These are phyloP conservation scores for Sinohyriopsis cumingii DNA, from an alignment of 2,888 invertebrate species.

Conservation along the genomic window DNA sequence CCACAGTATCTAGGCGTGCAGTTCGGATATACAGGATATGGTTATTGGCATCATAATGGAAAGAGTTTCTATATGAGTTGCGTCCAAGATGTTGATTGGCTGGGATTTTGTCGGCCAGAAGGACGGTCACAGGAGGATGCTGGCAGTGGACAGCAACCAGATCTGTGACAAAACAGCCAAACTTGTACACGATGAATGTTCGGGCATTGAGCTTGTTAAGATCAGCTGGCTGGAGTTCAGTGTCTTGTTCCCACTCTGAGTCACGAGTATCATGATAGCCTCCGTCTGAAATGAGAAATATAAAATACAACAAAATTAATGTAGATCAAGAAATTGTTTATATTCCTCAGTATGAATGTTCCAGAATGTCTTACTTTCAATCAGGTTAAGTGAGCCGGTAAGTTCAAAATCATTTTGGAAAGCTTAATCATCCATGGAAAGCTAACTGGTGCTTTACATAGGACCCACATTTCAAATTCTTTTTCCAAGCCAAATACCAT, in stretches of 20 bases:
- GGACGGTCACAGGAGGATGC: conserved; percentile 63
- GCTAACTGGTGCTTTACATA: no score
- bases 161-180: conserved; percentile 66
- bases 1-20: conserved; percentile 65
- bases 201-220: conserved; percentile 65
- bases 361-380: no score
- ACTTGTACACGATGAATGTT: conserved; percentile 69
- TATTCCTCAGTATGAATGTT: no score
- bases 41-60: conserved; percentile 68
- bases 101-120: conserved; percentile 68
- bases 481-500: no score
- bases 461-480: no score
- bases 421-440: no score
- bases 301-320: no score
- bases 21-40: conserved; percentile 64
- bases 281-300: conserved; percentile 42
- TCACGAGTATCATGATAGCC: conserved; percentile 63
- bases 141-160: conserved; percentile 62
- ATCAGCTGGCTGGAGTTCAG: conserved; percentile 63
- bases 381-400: no score
- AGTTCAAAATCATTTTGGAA: no score
- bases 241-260: conserved; percentile 63
- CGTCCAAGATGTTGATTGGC: conserved; percentile 57
- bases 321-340: no score
- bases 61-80: conserved; percentile 68